These are phyloP conservation scores for Eupithecia abbreviata DNA, from an alignment of 2,888 invertebrate genomes.

Conservation along the genomic window DNA sequence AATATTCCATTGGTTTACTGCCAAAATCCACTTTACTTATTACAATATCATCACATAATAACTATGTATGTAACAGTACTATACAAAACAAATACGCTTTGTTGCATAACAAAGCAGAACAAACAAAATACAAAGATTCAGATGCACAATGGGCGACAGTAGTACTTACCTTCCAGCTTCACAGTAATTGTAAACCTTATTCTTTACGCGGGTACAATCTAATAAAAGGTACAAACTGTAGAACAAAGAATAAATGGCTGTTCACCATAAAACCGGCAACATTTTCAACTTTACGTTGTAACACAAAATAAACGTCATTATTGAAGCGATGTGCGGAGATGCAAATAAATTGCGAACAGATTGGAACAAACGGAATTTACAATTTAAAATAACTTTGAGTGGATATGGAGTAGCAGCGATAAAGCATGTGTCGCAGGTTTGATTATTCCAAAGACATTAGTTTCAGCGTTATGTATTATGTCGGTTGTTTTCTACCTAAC, in stretches of 20 bases:
- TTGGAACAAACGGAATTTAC: not conserved
- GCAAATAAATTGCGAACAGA: constrained; percentile 15
- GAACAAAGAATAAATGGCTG: not conserved
- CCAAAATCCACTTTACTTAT: no score
- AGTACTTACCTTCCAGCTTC: not conserved
- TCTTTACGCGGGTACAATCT: not conserved
- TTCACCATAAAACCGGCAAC: not conserved
- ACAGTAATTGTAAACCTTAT: not conserved
- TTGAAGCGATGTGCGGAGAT: constrained; percentile 9
- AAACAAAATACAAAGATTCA: no score
- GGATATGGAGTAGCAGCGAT: not conserved
- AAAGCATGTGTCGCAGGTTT: not conserved
- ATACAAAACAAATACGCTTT: no score
- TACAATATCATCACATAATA: no score
- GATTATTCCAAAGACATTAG: not conserved
- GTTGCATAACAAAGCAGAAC: no score
- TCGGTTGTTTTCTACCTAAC: no score
- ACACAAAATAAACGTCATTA: constrained; percentile 13
- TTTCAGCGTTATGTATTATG: not conserved
- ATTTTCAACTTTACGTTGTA: not conserved
- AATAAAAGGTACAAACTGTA: not conserved
- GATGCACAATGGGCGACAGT: no score
- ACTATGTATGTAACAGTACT: no score
- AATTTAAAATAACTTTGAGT: constrained; percentile 4
- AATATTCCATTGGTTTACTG: no score